Evolutionary conservation across 2,888 invertebrate species (phyloP).

Genomic region (Gortyna flavago): DNA sequence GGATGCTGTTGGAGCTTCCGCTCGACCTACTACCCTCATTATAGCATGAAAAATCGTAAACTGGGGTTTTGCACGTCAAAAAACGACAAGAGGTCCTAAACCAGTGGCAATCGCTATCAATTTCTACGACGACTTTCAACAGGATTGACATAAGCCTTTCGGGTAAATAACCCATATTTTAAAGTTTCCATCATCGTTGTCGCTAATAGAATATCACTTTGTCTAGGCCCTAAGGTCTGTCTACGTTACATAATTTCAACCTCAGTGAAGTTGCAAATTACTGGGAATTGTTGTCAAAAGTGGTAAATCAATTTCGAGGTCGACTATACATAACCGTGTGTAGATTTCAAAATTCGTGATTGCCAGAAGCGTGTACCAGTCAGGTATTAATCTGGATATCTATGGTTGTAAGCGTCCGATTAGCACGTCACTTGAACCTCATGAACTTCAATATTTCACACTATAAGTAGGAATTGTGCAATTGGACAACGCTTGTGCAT

Average conservation of each 20-base stretch:
- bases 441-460: conserved; percentile 8
- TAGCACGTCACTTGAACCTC: conserved; percentile 16
- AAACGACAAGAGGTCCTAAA: too few species aligned
- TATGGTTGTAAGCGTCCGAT: conserved; percentile 6
- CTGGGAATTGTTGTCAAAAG: not conserved
- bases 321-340: not conserved
- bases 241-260: not conserved
- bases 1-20: not conserved
- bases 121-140: too few species aligned
- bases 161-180: not conserved
- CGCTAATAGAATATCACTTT: not conserved
- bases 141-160: not conserved
- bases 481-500: not conserved
- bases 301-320: not conserved
- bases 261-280: too few species aligned
- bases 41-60: not conserved
- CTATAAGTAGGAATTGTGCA: not conserved
- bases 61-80: not conserved
- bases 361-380: not conserved
- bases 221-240: not conserved
- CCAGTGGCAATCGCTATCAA: not conserved
- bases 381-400: conserved; percentile 32
- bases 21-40: not conserved
- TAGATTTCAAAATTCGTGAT: conserved; percentile 17
- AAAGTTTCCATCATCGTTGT: too few species aligned